phyloP scores from a whole-genome alignment of 2,888 invertebrate genomes.

The Luffia ferchaultella region DNA sequence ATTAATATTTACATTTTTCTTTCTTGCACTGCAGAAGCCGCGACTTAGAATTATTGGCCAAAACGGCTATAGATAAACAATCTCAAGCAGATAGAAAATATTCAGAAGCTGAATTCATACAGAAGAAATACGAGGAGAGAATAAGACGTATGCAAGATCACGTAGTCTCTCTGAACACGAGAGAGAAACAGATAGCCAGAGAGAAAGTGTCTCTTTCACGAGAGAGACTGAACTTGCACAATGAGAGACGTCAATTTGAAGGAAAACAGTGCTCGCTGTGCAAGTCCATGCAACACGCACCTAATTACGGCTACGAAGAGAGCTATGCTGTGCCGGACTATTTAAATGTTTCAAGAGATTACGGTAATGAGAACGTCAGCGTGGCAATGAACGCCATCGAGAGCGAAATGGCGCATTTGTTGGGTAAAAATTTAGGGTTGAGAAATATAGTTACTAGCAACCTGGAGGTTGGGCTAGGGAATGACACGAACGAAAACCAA shows the following conservation, averaged over 20 bases:
- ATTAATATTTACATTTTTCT: not conserved
- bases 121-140: conserved; percentile 64
- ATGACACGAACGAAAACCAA: not conserved
- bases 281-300: conserved; percentile 34
- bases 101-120: conserved; percentile 60
- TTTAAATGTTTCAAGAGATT: conserved; percentile 36
- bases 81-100: conserved; percentile 63
- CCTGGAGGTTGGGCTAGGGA: not conserved
- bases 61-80: conserved; percentile 66
- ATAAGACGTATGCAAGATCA: conserved; percentile 66
- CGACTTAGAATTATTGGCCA: conserved; percentile 60
- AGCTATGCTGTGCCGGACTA: conserved; percentile 31
- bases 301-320: conserved; percentile 25
- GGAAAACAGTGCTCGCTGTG: conserved; percentile 46
- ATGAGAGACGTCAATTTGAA: conserved; percentile 56
- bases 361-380: conserved; percentile 27
- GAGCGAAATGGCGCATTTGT: conserved; percentile 42
- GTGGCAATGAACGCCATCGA: conserved; percentile 41
- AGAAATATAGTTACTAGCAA: conserved; percentile 20
- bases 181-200: conserved; percentile 69
- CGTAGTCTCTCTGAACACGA: conserved; percentile 53
- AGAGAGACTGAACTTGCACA: conserved; percentile 64
- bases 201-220: conserved; percentile 68
- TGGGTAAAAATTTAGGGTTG: conserved; percentile 35
- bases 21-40: conserved; percentile 46